Percentiles rank a stretch among this genome's conserved stretches.
Evolutionary conservation across 2,113 vertebrate genomes (phyloP).

Genomic region (Psammodynastes pulverulentus): DNA sequence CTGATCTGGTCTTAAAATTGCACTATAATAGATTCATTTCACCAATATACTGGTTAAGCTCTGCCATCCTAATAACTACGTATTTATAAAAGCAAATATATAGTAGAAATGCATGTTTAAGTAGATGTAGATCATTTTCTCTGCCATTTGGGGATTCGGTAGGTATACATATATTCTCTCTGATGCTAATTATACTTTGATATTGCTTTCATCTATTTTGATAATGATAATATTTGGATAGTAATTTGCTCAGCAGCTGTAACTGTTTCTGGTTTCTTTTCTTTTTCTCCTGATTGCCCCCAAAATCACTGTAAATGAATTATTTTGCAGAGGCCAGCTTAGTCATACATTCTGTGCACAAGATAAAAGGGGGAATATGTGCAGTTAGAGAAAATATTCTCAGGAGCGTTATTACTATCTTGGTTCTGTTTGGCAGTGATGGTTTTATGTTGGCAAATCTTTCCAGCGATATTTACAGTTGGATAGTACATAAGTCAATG

Average conservation of each 20-base stretch:
- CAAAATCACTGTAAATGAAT: conserved; percentile 42
- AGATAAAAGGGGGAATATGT: conserved; percentile 28
- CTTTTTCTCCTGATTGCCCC: conserved; percentile 44
- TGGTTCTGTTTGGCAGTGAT: neutral
- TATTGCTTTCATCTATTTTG: conserved; percentile 56
- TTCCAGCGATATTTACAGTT: neutral
- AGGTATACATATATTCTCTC: neutral
- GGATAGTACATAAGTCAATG: neutral
- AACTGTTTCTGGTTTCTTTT: conserved; percentile 21
- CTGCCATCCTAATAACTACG: neutral
- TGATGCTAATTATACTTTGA: conserved; percentile 36
- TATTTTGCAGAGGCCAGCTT: conserved; percentile 43
- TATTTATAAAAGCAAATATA: neutral
- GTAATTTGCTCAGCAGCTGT: conserved; percentile 48
- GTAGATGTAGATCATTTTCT: neutral
- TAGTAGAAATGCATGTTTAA: neutral
- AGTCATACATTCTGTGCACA: conserved; percentile 21
- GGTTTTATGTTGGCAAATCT: neutral
- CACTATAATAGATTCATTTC: neutral
- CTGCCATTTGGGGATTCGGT: neutral
- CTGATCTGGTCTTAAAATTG: neutral
- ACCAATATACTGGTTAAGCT: neutral
- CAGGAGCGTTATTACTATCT: neutral
- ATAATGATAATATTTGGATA: conserved; percentile 45
- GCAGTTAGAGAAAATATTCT: neutral